Base-by-base conservation (phyloP, 2,888 invertebrate genomes). In the Platynereis dumerilii region DNA sequence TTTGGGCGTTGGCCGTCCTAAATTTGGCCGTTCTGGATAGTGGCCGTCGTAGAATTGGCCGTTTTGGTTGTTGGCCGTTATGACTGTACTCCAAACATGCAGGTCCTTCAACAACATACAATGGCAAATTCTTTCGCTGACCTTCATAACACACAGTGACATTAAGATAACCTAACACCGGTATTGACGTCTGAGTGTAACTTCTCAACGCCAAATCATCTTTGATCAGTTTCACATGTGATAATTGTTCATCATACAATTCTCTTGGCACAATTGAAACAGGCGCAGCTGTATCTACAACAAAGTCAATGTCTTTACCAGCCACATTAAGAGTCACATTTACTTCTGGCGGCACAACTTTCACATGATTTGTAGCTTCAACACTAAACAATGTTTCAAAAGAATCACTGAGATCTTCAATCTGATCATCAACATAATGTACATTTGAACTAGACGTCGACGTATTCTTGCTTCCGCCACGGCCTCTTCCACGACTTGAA, bases 261-360 rank as follows among this genome's bases (percentile, higher is more conserved):
- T 5, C 2, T 2, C 29, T n/a, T 34, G 57, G 34, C n/a, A 57
- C n/a, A 12, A 57, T 57, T 7, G 29, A 57, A 5, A 57, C 39
- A 28, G 2, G 27, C 3, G 57, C 57, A 15, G 10, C 57, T 12
- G 57, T 57, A 24, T 57, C 57, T 10, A 57, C 39, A 3, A 57
- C 20, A 34, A 57, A 57, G 7, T 20, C 10, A 3, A 34, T 29
- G 15, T 3, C 15, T 34, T 57, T 57, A n/a, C 24, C 27, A 55
- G 7, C 22, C 17, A 55, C 55, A 3, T 22, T 3, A 24, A 55
- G n/a, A 10, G 7, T 17, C 2, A 55, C 55, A n/a, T 10, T 24
- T 24, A 55, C 55, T 10, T 10, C 12, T 55, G 55, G n/a, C n/a
- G 27, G 3, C 22, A 7, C 34, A 34, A 12, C 5, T 34, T 34